Evolutionary conservation across 2,113 vertebrate species (phyloP).

Genomic region (Accipiter cooperii): DNA sequence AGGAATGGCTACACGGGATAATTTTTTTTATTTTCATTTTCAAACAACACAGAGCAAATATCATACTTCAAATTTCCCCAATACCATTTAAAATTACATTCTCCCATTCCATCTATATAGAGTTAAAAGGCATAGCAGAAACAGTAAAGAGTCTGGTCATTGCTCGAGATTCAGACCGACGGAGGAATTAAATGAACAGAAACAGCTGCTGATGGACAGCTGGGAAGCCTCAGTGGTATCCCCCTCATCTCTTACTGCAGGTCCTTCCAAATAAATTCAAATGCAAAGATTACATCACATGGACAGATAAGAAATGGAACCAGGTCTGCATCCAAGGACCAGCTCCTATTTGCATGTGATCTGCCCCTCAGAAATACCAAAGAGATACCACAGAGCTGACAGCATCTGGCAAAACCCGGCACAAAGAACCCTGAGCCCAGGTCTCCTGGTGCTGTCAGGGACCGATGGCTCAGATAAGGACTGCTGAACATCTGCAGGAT

Average conservation of each 20-base stretch:
- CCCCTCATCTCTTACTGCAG: not conserved
- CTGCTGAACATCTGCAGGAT: not conserved
- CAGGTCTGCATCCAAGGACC: not conserved
- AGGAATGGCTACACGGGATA: not conserved
- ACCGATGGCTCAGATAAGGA: not conserved
- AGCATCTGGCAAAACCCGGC: not conserved
- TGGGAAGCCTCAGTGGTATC: not conserved
- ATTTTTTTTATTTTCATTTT: not conserved
- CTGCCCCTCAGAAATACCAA: not conserved
- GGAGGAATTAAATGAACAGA: not conserved
- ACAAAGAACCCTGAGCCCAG: not conserved
- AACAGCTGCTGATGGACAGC: not conserved
- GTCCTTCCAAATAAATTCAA: not conserved
- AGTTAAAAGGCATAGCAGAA: not conserved
- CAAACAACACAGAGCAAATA: not conserved
- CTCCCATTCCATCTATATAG: not conserved
- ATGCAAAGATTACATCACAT: accelerated
- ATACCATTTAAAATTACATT: not conserved
- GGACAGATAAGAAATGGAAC: not conserved
- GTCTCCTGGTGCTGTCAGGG: not conserved
- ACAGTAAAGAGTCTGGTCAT: not conserved
- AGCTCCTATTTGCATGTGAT: not conserved
- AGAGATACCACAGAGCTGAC: no score
- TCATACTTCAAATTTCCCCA: not conserved
- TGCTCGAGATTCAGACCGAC: not conserved